A percentile compares a stretch with the other conserved stretches of the same genome.
Conservation (phyloP, 1,140 invertebrate genomes). For the Aphidius ervi region DNA sequence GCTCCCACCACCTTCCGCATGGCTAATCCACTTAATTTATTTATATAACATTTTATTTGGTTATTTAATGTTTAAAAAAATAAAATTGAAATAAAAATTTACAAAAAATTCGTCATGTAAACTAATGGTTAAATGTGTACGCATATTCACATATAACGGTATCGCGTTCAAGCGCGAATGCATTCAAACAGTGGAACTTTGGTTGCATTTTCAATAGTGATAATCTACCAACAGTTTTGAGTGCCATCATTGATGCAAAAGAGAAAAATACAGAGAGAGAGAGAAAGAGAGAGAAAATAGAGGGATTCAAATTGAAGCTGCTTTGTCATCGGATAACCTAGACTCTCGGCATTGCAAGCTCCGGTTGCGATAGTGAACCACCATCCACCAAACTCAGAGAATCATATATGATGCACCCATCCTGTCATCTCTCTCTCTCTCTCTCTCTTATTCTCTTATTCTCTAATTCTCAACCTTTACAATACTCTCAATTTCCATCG, state of each 20-base stretch:
- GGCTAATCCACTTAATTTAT: too few species aligned
- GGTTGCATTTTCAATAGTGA: constrained; percentile 46
- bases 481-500: background rate
- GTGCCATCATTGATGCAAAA: constrained; percentile 18
- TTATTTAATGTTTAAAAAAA: background rate
- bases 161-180: constrained; percentile 48
- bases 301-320: constrained; percentile 26
- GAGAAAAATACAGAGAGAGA: constrained; percentile 13
- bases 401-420: background rate
- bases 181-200: constrained; percentile 44
- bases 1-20: too few species aligned
- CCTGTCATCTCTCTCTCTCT: constrained; percentile 2
- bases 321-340: constrained; percentile 49
- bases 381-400: constrained; percentile 19
- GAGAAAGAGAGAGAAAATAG: constrained; percentile 12
- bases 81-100: constrained; percentile 1
- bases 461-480: background rate
- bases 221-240: constrained; percentile 33
- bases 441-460: constrained; percentile 13
- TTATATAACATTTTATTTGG: too few species aligned
- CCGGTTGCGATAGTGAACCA: constrained; percentile 39
- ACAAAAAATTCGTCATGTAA: background rate
- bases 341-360: constrained; percentile 39
- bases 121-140: constrained; percentile 36
- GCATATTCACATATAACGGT: constrained; percentile 17